Evolutionary conservation across 2,797 vertebrate genomes (phyloP).

Genomic region (Peromyscus melanophrys): DNA sequence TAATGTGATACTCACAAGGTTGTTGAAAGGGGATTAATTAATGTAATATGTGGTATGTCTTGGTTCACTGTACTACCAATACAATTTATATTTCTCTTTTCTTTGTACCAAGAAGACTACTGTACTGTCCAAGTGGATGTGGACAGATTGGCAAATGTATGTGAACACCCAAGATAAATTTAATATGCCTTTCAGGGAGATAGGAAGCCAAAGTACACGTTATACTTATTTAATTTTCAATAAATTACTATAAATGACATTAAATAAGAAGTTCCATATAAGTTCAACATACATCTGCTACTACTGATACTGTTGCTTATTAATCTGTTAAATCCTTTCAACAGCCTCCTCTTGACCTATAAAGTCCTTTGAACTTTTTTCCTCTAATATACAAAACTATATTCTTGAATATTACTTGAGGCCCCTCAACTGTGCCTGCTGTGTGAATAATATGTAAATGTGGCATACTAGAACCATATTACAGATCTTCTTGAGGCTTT

Average conservation of each 20-base stretch:
- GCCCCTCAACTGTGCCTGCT: background rate
- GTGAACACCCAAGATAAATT: constrained; percentile 53
- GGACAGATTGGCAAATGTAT: background rate
- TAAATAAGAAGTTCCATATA: constrained; percentile 6
- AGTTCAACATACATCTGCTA: constrained; percentile 23
- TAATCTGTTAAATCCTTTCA: background rate
- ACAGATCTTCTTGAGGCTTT: background rate
- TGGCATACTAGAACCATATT: background rate
- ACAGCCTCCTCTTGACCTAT: constrained; percentile 26
- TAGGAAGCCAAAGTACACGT: constrained; percentile 42
- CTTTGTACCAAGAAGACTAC: constrained; percentile 37
- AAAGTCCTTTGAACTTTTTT: constrained; percentile 27
- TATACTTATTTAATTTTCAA: constrained; percentile 78
- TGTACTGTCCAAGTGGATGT: background rate
- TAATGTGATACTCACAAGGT: background rate
- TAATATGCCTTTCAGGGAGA: constrained; percentile 15
- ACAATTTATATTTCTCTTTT: constrained; percentile 34
- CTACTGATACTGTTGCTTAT: constrained; percentile 39
- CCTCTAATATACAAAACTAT: background rate
- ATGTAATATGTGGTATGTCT: background rate
- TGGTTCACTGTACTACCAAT: background rate
- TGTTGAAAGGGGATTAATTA: constrained; percentile 19
- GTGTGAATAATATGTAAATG: background rate
- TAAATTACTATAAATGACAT: constrained; percentile 42
- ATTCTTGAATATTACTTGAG: constrained; percentile 3